Evolutionary conservation across 2,888 invertebrate species (phyloP).

Genomic region (Carpatolechia fugitivella): DNA sequence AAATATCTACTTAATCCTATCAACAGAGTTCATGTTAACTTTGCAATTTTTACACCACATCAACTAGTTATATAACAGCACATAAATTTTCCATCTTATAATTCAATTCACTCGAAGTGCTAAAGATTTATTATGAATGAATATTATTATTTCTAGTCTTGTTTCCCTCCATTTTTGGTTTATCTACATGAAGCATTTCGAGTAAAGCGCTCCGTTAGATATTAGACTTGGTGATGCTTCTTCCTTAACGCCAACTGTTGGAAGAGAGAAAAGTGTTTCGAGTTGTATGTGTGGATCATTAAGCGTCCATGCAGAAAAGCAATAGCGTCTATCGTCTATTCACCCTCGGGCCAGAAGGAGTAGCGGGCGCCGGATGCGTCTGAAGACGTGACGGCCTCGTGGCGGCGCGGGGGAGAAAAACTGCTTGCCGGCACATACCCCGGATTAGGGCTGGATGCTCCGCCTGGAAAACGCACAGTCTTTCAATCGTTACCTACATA

Average conservation of each 20-base stretch:
- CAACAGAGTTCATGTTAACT: constrained; percentile 15
- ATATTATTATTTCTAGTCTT: constrained; percentile 13
- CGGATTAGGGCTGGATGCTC: constrained; percentile 59
- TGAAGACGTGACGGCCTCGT: constrained; percentile 64
- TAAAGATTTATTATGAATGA: constrained; percentile 1
- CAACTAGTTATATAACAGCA: constrained; percentile 20
- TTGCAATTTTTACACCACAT: constrained; percentile 21
- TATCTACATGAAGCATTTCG: constrained; percentile 69
- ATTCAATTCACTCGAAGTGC: neutral
- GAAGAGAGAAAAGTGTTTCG: constrained; percentile 16
- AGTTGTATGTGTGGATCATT: neutral
- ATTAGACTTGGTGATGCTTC: constrained; percentile 57
- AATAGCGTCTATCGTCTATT: constrained; percentile 24
- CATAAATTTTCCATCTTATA: neutral
- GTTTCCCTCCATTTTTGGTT: constrained; percentile 22
- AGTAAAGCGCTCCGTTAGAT: constrained; percentile 59
- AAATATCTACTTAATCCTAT: neutral
- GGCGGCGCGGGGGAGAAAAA: constrained; percentile 59
- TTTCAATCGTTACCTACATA: neutral
- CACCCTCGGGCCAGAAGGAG: constrained; percentile 69
- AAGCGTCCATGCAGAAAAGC: constrained; percentile 4
- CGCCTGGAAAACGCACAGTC: constrained; percentile 40
- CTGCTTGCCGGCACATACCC: constrained; percentile 55
- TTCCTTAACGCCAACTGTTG: constrained; percentile 65
- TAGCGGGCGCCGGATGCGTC: constrained; percentile 58